These are phyloP conservation scores for Upupa epops DNA, from an alignment of 2,113 vertebrate genomes.

Conservation along the genomic window DNA sequence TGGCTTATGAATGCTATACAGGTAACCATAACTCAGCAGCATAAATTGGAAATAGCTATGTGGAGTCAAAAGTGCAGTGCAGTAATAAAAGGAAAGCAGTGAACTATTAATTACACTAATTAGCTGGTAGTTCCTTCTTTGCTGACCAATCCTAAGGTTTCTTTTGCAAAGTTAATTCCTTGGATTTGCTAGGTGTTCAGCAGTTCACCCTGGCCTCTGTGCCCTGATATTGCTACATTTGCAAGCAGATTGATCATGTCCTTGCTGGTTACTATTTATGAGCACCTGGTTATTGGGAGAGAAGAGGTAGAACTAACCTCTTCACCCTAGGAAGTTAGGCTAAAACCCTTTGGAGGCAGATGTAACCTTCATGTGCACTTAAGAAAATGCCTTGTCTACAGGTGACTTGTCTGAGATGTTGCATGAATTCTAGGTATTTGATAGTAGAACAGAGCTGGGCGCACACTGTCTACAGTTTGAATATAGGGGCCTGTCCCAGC, in stretches of 20 bases:
- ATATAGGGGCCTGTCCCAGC: background rate
- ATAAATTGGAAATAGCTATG: background rate
- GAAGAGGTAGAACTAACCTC: background rate
- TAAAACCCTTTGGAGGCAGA: background rate
- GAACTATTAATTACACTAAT: background rate
- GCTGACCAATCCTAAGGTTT: background rate
- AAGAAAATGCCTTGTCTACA: background rate
- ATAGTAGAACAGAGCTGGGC: background rate
- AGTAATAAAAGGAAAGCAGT: background rate
- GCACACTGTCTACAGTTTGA: background rate
- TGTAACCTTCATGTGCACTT: background rate
- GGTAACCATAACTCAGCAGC: background rate
- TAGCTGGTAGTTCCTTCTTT: background rate
- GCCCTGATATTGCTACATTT: background rate
- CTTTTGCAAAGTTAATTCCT: background rate
- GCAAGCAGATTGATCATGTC: fast-evolving
- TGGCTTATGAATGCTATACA: background rate
- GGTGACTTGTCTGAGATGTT: background rate
- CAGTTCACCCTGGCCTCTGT: background rate
- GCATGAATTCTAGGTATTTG: background rate
- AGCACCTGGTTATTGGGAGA: background rate
- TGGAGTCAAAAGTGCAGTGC: background rate
- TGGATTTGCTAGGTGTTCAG: background rate
- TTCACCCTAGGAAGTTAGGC: background rate
- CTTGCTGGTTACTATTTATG: no score